Base-by-base conservation (phyloP, 2,888 invertebrate species). In the Agrotis puta region DNA sequence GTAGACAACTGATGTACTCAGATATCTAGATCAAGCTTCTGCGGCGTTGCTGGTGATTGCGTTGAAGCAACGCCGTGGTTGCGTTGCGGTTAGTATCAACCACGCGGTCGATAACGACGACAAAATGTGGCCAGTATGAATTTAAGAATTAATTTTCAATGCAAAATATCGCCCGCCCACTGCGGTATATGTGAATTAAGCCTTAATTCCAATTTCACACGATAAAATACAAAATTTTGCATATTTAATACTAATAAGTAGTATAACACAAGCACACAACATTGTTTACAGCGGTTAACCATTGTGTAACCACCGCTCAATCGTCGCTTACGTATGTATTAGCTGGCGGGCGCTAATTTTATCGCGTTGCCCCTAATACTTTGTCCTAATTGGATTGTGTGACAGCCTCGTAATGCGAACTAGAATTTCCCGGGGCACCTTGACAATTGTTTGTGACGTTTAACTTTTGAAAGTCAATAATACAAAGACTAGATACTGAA, bases 341-440 rank as follows among this genome's bases (percentile, higher is more conserved):
- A 74, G 72, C 70, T 16, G 39, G 39, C 54, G 47, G 56, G 39
- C 61, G 84, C 74, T 79, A 77, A 84, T 82, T 81, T 75, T 79
- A 77, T 69, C 77, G 62, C 45, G 11, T 57, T 72, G 81, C 59
- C 75, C 73, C 78, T 84, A 84, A 84, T 84, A 74, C 84, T 50
- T 61, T 47, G 73, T 43, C 27, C 73, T 80, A 84, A 84, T 84
- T 82, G 74, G 72, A 84, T 79, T 81, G 65, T 58, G 51, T 59
- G 57, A 64, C 70, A 69, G 65, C 47, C 45, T 45, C 24, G 50
- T 59, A 62, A 73, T 75, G 64, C 39, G 68, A 56, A 54, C 79
- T 72, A 66, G 69, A 81, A 78, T 64, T 54, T 74, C 65, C 66
- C 70, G 24, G 43, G 27, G 27, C 70, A 77, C 80, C 80, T 77